Base-by-base conservation (phyloP, 1,140 invertebrate species). In the Nasonia giraulti region DNA sequence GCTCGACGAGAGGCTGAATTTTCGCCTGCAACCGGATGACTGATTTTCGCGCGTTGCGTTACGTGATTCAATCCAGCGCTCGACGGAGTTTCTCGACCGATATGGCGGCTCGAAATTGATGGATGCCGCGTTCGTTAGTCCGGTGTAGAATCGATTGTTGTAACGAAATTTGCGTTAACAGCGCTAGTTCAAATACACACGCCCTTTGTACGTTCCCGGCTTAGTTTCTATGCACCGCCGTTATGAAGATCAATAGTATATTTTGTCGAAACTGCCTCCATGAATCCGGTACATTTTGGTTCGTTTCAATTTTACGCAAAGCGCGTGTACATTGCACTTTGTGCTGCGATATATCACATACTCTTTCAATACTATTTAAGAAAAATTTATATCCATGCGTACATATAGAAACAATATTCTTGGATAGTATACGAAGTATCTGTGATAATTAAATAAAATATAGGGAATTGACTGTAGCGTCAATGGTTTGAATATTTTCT, bases 401-500 rank as follows among this genome's bases (percentile, higher is more conserved):
- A 76, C 14, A 37, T 27, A 74, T 82, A 76, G n/a, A 81, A 40
- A n/a, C 17, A 68, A 74, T 55, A 77, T 62, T 78, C 82, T 82
- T 85, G 79, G 78, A 85, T 85, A 85, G 83, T 85, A 85, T 80
- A 85, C 83, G 83, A 80, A 85, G 50, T 80, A 69, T 85, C 83
- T 85, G 83, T 85, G 83, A 85, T 85, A 85, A 76, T 74, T 73
- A 31, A 84, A 75, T 77, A 47, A 75, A 75, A 75, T 75, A 62
- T 62, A 62, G 55, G 5, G 17, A 62, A n/a, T 62, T 62, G 17
- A 62, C 20, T 62, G 17, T 62, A 62, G 55, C 7, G 14, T 62
- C 55, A 8, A 62, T 62, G 20, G 6, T 62, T 62, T 17, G 5
- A 62, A 20, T n/a, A 62, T 17, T 62, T 62, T 62, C 55, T 7